Base-by-base conservation (phyloP, 2,113 vertebrate species). In the Chloropsis hardwickii region DNA sequence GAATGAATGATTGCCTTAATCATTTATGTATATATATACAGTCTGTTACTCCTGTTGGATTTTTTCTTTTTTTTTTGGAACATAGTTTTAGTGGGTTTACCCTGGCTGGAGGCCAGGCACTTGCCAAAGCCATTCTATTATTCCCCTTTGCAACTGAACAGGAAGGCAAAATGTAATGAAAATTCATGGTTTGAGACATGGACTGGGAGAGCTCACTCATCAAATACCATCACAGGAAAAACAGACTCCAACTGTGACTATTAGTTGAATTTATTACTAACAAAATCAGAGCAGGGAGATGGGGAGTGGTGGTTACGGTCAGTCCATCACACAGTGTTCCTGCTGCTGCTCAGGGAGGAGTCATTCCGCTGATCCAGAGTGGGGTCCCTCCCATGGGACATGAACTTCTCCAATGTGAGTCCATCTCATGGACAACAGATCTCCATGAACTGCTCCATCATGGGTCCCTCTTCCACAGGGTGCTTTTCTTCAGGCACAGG, bases 271-370 rank as follows among this genome's bases (percentile, higher is more conserved):
- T 56, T 40, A 24, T 48, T 64, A 16, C 6, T 65, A 20, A 48
- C 13, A 33, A 47, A 39, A 28, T n/a, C n/a, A 56, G 29, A 65
- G 29, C 29, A 35, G n/a, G 24, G 10, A 85, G 12, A 48, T n/a
- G 29, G 12, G 10, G 13, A 24, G 13, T 56, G 12, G 24, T 65
- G 42, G 42, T n/a, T 48, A n/a, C 0, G 0, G 10, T 24, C 23
- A 16, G 23, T n/a, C 12, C 24, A 40, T 56, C 50, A 47, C 21
- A 47, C 10, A n/a, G 10, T 12, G 12, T 8, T 56, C 19, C 15
- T 56, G 7, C 18, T 29, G 29, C 23, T 65, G 10, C 29, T 48
- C 50, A 40, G n/a, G 29, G 19, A 48, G 20, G 6, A 74, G 42
- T 73, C 0, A 1, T 12, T 47, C 19, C 12, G 2, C 8, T 64